phyloP scores from a whole-genome alignment of 2,888 invertebrate species.

The Macropis europaea region DNA sequence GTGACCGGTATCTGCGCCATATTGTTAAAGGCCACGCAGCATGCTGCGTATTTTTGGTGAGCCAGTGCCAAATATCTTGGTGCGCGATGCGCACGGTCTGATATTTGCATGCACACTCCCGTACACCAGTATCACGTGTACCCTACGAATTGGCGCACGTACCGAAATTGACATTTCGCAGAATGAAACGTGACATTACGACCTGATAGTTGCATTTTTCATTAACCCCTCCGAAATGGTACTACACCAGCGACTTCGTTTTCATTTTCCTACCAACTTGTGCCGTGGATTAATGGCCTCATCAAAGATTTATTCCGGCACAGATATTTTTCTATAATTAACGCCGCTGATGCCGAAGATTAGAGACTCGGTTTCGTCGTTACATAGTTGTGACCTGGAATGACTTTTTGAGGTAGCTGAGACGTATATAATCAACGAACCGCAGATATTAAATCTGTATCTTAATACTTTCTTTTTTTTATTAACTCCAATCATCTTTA shows the following conservation, averaged over 20 bases:
- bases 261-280: not conserved
- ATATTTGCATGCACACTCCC: constrained; percentile 19
- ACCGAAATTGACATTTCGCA: constrained; percentile 22
- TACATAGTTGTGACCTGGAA: too few species aligned
- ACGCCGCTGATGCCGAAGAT: too few species aligned
- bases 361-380: too few species aligned
- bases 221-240: not conserved
- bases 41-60: constrained; percentile 31
- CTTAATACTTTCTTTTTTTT: too few species aligned
- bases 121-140: constrained; percentile 1
- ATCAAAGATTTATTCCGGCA: not conserved
- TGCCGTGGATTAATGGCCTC: too few species aligned
- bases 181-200: not conserved
- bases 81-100: constrained; percentile 7
- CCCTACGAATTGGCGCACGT: constrained; percentile 8
- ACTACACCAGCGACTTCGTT: not conserved
- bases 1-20: constrained; percentile 17
- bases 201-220: not conserved
- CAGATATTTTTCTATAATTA: too few species aligned
- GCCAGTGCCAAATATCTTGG: constrained; percentile 40
- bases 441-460: too few species aligned
- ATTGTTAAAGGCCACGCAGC: constrained; percentile 2
- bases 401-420: too few species aligned
- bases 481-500: too few species aligned
- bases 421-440: too few species aligned